These are phyloP conservation scores for Monopterus albus DNA, from an alignment of 2,113 vertebrate species.

Conservation along the genomic window DNA sequence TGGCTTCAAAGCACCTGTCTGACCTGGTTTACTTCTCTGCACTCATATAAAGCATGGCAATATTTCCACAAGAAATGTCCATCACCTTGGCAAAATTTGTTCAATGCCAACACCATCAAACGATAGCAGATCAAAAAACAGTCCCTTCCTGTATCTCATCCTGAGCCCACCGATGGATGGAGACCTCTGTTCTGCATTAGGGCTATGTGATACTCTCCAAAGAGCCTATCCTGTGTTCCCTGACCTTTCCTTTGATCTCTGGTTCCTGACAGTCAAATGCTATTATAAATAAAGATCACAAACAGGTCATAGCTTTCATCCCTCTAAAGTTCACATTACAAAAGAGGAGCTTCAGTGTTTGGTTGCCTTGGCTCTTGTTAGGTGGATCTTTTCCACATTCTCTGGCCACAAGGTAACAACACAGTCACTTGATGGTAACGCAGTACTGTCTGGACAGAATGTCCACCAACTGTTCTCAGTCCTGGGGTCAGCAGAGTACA, in stretches of 20 bases:
- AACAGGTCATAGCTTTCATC: constrained; percentile 79
- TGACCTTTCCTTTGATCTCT: constrained; percentile 83
- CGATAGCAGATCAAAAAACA: constrained; percentile 67
- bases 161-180: constrained; percentile 37
- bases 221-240: constrained; percentile 51
- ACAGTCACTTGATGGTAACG: not conserved
- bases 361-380: constrained; percentile 30
- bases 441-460: not conserved
- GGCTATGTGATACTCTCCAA: constrained; percentile 61
- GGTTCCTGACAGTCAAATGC: constrained; percentile 74
- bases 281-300: constrained; percentile 81
- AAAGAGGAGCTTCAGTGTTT: constrained; percentile 50
- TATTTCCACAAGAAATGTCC: constrained; percentile 16
- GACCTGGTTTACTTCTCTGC: not conserved
- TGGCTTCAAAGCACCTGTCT: not conserved
- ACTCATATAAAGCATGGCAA: not conserved
- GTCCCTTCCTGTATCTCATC: constrained; percentile 49
- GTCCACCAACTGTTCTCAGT: not conserved
- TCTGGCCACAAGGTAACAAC: constrained; percentile 20
- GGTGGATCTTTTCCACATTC: constrained; percentile 37
- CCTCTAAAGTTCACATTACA: constrained; percentile 77
- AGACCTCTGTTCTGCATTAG: constrained; percentile 43
- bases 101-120: constrained; percentile 68
- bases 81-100: constrained; percentile 31
- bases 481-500: not conserved